A percentile compares a stretch with the other conserved stretches of the same genome.
Conservation (phyloP, 2,888 invertebrate species). For the Ophion ellenae region DNA sequence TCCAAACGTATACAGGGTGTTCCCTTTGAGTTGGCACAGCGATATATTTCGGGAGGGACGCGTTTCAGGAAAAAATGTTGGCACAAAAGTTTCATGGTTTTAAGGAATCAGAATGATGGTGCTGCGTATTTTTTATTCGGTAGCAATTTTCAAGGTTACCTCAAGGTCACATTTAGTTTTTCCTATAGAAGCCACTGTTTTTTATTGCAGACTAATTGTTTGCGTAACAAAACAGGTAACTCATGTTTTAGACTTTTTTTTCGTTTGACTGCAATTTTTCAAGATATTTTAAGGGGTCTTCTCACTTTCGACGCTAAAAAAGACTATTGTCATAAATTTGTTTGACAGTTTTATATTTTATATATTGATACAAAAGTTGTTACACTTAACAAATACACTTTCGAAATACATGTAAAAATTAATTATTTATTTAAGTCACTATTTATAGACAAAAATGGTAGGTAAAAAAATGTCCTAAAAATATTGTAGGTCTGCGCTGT, state of each 20-base stretch:
- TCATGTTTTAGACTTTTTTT: background rate
- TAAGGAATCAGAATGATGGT: background rate
- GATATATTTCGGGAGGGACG: background rate
- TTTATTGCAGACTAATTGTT: background rate
- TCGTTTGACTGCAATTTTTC: background rate
- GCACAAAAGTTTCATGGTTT: background rate
- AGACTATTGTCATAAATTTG: too few species aligned
- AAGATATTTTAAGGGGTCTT: background rate
- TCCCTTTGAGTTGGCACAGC: background rate
- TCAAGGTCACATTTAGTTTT: background rate
- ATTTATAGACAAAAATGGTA: too few species aligned
- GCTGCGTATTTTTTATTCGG: background rate
- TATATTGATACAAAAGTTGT: too few species aligned
- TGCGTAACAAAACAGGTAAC: background rate
- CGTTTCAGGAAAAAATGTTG: background rate
- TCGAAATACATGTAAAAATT: too few species aligned
- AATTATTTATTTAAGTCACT: too few species aligned
- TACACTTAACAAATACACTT: too few species aligned
- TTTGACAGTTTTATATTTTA: too few species aligned
- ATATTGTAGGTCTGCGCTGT: too few species aligned
- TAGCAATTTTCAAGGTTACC: background rate
- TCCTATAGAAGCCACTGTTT: background rate
- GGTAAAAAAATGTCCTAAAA: too few species aligned
- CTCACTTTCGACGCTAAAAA: too few species aligned
- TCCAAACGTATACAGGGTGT: constrained; percentile 20